Evolutionary conservation across 2,797 vertebrate genomes (phyloP).

Genomic region (Pygocentrus nattereri): DNA sequence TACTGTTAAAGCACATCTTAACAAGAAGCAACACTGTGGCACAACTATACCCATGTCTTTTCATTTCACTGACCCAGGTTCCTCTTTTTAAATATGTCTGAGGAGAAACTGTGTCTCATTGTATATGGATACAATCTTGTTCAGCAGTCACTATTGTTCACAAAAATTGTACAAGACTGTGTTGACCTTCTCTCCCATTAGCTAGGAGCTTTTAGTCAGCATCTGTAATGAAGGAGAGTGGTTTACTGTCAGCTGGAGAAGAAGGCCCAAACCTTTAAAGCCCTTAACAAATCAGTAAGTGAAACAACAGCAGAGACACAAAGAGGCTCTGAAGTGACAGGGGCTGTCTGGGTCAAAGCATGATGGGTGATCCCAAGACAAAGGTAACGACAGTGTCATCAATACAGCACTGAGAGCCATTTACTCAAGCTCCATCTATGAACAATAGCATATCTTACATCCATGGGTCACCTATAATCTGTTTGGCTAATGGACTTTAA

Average conservation of each 20-base stretch:
- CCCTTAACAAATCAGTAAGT: constrained; percentile 30
- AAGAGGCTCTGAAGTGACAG: constrained; percentile 65
- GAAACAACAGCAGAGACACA: constrained; percentile 15
- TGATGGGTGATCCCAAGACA: constrained; percentile 73
- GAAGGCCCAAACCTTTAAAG: constrained; percentile 13
- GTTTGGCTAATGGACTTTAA: constrained; percentile 65
- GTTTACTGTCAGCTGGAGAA: constrained; percentile 17
- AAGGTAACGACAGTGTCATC: constrained; percentile 77
- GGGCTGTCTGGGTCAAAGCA: constrained; percentile 67
- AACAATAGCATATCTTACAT: not conserved
- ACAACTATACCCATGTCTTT: not conserved
- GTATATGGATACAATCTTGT: not conserved
- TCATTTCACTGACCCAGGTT: not conserved
- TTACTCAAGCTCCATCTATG: constrained; percentile 57
- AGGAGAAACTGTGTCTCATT: not conserved
- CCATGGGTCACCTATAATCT: constrained; percentile 35
- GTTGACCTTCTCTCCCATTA: constrained; percentile 18
- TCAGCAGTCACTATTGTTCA: not conserved
- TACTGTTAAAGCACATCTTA: not conserved
- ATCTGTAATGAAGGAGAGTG: not conserved
- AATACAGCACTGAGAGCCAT: constrained; percentile 67
- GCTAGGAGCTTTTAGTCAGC: constrained; percentile 14
- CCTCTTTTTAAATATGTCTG: not conserved
- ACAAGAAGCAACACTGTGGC: not conserved
- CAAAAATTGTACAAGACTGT: not conserved